Base-by-base conservation (phyloP, 2,797 vertebrate species). In the Aplochiton taeniatus region DNA sequence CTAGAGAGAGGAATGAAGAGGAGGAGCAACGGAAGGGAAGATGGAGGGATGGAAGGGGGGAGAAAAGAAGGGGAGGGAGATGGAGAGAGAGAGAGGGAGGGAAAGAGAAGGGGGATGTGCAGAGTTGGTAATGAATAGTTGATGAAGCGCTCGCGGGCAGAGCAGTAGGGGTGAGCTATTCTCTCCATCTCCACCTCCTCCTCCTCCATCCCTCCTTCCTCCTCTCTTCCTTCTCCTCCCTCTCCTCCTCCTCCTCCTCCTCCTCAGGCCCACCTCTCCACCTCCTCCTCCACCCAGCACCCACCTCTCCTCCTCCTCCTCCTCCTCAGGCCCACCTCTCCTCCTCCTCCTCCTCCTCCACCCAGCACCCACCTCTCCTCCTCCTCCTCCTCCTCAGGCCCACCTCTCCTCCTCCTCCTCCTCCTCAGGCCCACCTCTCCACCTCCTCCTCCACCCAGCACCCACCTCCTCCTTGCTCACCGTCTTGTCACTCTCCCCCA, bases 111-210 rank as follows among this genome's bases (percentile, higher is more conserved):
- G 43, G 82, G 71, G 61, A 78, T 74, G 68, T 78, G 78, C 72
- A 82, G 69, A 77, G 80, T 82, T 79, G 66, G 66, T 84, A 81
- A 88, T 88, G 77, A 88, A 88, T 88, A 87, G 83, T 88, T 88
- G 85, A 89, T 89, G 83, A 88, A 82, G 79, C 70, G 82, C 90
- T 91, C 76, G 88, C 75, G 73, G 90, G 87, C 86, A 90, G 77
- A 91, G 77, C 55, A 74, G 75, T 84, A 77, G 81, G 80, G 80
- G 83, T 88, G 82, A 88, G 83, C 84, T 88, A 84, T 89, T 88
- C 86, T 89, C 81, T 84, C 78, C 61, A 43, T 80, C 82, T 75
- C 71, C 54, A 70, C 57, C 61, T 60, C 56, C 42, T 60, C 68
- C 72, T 72, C 76, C 58, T 59, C 62, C n/a, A n/a, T 69, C 42